These are phyloP conservation scores for Sphaeramia orbicularis DNA, from an alignment of 2,797 vertebrate genomes.

Conservation along the genomic window DNA sequence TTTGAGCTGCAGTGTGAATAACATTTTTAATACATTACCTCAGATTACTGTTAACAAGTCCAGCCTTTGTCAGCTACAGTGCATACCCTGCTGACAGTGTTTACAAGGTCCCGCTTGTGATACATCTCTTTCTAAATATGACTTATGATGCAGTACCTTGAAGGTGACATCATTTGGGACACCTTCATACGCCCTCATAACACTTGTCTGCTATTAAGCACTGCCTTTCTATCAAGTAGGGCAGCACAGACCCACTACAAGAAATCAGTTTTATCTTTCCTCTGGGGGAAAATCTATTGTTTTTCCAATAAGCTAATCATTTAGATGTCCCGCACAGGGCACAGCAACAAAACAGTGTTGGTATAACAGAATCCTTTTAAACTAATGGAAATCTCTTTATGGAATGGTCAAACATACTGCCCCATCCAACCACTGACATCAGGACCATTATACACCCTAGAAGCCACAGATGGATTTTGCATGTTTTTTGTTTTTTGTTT, in stretches of 20 bases:
- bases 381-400: constrained; percentile 19
- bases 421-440: background rate
- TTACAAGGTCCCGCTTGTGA: background rate
- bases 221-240: background rate
- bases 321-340: background rate
- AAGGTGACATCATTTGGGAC: constrained; percentile 44
- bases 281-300: background rate
- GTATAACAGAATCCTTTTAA: background rate
- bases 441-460: too few species aligned
- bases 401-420: background rate
- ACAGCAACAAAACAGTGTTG: background rate
- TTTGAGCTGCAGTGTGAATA: constrained; percentile 4
- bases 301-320: constrained; percentile 23
- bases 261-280: background rate
- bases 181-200: constrained; percentile 11
- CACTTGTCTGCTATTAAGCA: background rate
- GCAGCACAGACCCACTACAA: background rate
- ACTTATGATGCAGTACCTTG: constrained; percentile 25
- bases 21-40: background rate
- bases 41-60: background rate
- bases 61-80: background rate
- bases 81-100: background rate
- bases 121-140: constrained; percentile 27
- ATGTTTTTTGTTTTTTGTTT: too few species aligned
- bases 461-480: too few species aligned